These are phyloP conservation scores for Macrophya alboannulata DNA, from an alignment of 2,888 invertebrate genomes.

Conservation along the genomic window DNA sequence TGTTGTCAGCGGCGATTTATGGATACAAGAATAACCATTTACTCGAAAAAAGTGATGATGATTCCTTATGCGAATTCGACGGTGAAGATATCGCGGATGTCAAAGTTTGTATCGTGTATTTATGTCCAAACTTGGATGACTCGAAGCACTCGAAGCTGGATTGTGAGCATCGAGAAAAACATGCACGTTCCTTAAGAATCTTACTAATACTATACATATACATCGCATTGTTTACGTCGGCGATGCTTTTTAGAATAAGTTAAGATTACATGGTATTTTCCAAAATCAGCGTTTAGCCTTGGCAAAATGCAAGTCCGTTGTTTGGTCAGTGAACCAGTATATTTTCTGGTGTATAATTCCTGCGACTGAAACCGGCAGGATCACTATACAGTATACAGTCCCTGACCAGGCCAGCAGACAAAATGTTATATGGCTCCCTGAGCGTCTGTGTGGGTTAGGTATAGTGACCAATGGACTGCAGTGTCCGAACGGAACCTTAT, in stretches of 20 bases:
- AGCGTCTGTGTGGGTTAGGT: background rate
- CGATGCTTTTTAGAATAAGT: background rate
- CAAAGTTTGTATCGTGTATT: background rate
- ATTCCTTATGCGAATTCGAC: no score
- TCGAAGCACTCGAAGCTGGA: background rate
- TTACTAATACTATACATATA: background rate
- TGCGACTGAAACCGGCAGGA: background rate
- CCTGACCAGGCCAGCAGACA: slow-evolving; percentile 38
- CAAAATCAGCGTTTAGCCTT: slow-evolving; percentile 23
- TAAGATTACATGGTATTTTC: slow-evolving; percentile 34
- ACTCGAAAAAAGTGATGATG: background rate
- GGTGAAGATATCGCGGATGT: background rate
- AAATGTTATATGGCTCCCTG: slow-evolving; percentile 40
- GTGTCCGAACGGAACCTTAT: slow-evolving; percentile 28
- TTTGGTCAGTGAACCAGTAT: slow-evolving; percentile 54
- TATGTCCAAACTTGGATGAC: background rate
- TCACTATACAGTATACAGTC: slow-evolving; percentile 35
- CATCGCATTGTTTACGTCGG: slow-evolving; percentile 33
- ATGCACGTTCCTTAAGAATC: background rate
- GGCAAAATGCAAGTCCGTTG: slow-evolving; percentile 47
- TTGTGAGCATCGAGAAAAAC: background rate
- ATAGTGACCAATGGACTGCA: background rate
- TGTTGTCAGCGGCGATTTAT: background rate
- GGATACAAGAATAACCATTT: background rate
- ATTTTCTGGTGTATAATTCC: slow-evolving; percentile 9